Evolutionary conservation across 2,797 vertebrate species (phyloP).

Genomic region (Philypnodon macrostomus): DNA sequence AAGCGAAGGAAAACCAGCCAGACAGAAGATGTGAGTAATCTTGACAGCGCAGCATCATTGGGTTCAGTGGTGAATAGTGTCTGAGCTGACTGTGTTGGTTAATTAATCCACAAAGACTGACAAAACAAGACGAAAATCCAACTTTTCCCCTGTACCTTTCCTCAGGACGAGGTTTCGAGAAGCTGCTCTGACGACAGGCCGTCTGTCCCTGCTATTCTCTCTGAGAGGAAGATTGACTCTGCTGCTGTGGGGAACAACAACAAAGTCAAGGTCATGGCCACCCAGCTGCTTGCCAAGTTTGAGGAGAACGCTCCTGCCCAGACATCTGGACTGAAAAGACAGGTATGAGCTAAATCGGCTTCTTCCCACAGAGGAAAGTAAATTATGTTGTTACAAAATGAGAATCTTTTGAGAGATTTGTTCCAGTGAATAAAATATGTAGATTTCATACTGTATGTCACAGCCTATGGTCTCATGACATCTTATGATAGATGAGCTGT

Average conservation of each 20-base stretch:
- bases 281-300: slow-evolving; percentile 94
- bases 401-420: background rate
- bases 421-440: slow-evolving; percentile 3
- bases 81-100: background rate
- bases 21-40: slow-evolving; percentile 90
- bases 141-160: background rate
- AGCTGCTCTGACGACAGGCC: slow-evolving; percentile 78
- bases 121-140: background rate
- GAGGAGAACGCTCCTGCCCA: slow-evolving; percentile 90
- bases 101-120: slow-evolving; percentile 17
- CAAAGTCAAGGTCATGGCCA: slow-evolving; percentile 97
- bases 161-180: slow-evolving; percentile 83
- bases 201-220: slow-evolving; percentile 67
- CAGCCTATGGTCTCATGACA: slow-evolving; percentile 26
- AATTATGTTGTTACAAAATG: background rate
- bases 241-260: slow-evolving; percentile 82
- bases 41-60: slow-evolving; percentile 13
- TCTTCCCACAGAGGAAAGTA: background rate
- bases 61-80: slow-evolving; percentile 11
- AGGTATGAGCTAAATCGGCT: slow-evolving; percentile 74
- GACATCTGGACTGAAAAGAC: slow-evolving; percentile 82
- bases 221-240: slow-evolving; percentile 81
- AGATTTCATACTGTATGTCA: background rate
- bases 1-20: slow-evolving; percentile 96
- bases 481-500: slow-evolving; percentile 31